Base-by-base conservation (phyloP, 2,888 invertebrate genomes). In the Nomada fabriciana region DNA sequence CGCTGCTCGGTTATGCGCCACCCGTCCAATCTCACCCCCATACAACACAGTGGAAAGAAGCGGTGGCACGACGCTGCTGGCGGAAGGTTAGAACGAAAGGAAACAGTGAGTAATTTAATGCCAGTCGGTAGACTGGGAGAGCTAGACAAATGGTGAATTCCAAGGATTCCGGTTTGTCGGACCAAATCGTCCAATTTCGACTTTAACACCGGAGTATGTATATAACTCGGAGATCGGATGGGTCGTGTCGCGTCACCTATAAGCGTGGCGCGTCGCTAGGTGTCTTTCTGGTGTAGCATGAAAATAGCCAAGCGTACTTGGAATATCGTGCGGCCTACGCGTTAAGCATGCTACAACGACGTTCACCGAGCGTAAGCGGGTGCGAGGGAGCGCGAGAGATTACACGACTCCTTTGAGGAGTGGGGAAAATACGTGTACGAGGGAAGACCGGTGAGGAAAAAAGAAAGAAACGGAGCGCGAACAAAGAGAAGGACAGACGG, bases 271-370 rank as follows among this genome's bases (percentile, higher is more conserved):
- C 78, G 82, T 76, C 80, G 82, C 73, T 87, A 86, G 78, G 82
- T 87, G 79, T 89, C 89, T 89, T 86, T 82, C 88, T 88, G 84
- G 83, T 85, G 86, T 90, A 87, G 89, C 88, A 87, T 90, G 88
- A 91, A 90, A 90, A 91, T 91, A 88, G 90, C 88, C 88, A 78
- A 85, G 87, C 88, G 87, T 90, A 90, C 91, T 90, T 86, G 91
- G 91, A 91, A 90, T 90, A 91, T 90, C 86, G 84, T 77, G 80
- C 86, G 86, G 80, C 84, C 89, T 90, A 89, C 89, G 89, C 91
- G 89, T 83, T 90, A 89, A 83, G 88, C 88, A 87, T 88, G 88
- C 89, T 86, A 84, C 88, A 87, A 85, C 89, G 75, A 71, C 82
- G 79, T 82, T 83, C 87, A 74, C 74, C 74, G 65, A 59, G 59